Base-by-base conservation (phyloP, 2,113 vertebrate genomes). In the Brachirus orientalis region DNA sequence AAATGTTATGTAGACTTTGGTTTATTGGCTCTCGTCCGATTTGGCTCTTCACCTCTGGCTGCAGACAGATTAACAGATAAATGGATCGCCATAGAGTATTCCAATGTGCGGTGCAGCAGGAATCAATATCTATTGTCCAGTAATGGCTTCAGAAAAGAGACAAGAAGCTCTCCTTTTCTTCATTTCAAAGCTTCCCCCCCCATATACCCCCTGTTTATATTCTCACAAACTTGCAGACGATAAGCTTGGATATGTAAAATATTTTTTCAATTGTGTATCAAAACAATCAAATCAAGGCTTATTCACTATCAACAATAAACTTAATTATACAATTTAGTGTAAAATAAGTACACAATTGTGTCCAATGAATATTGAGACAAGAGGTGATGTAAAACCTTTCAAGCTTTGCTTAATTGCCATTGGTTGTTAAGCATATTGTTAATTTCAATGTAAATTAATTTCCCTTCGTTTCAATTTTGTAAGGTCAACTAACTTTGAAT, bases 401-500 rank as follows among this genome's bases (percentile, higher is more conserved):
- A 84, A 79, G 83, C 85, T 81, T 79, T 82, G 44, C 75, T 79
- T 72, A 82, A 79, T 86, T 85, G 67, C 71, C 54, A 81, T 69
- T 83, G 72, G 72, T 72, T 82, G 79, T 90, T 86, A 86, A 88
- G 80, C 76, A 75, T 84, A 84, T 89, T 89, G 82, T 91, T 92
- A 73, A 86, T 88, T 91, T 89, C 77, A 92, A 90, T 87, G 86
- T 85, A 90, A 90, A 91, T 88, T 86, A 91, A 90, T 92, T 89
- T 90, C 89, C 72, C 83, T 89, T 90, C 83, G 89, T 88, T 92
- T 88, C 68, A 86, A 88, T 90, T 88, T 83, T 46, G 83, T 91
- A 91, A 89, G 88, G 90, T 91, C 89, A 92, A 88, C 85, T 89
- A 92, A 92, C 87, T 91, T 84, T 88, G 82, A 90, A 92, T 87